Base-by-base conservation (phyloP, 2,888 invertebrate species). In the Drosophila lutescens region DNA sequence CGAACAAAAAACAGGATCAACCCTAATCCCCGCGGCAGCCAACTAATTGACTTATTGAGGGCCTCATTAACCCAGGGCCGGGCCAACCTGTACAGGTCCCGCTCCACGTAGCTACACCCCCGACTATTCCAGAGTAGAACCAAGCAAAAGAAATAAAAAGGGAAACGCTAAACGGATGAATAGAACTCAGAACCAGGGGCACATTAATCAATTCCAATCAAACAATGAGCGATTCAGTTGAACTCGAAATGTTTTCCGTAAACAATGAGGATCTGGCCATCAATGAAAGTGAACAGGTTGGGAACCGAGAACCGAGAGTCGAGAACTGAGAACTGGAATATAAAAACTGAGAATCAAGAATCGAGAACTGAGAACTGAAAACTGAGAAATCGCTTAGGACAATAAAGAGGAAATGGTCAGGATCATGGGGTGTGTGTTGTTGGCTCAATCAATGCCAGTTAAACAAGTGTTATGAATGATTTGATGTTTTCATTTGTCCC, bases 401-500 rank as follows among this genome's bases (percentile, higher is more conserved):
- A 76, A 76, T 76, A 51, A 47, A 58, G 34, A 57, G 66, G 55
- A 76, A 76, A 61, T 74, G 62, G 62, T 63, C 85, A 87, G 89
- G 83, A 89, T 81, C 82, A 65, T 62, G 72, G 81, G 81, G 85
- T 74, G 78, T 72, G 76, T 76, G 81, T 54, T 71, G 89, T 81
- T 89, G 89, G 89, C 85, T 89, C 82, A 87, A 84, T 83, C 88
- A 83, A 87, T 89, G 86, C 86, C 89, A 82, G 61, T 46, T 59
- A 68, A 89, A 87, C 88, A 85, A 89, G 84, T 85, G 88, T 79
- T 78, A 78, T 89, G 89, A 89, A 86, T 86, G 86, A 86, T 88
- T 86, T 86, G 78, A 86, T 89, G 89, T 89, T 86, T 86, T 88
- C 79, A 88, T 89, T 88, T 86, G 83, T 78, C 65, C 50, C 38